Base-by-base conservation (phyloP, 2,113 vertebrate genomes). In the Mixornis gularis region DNA sequence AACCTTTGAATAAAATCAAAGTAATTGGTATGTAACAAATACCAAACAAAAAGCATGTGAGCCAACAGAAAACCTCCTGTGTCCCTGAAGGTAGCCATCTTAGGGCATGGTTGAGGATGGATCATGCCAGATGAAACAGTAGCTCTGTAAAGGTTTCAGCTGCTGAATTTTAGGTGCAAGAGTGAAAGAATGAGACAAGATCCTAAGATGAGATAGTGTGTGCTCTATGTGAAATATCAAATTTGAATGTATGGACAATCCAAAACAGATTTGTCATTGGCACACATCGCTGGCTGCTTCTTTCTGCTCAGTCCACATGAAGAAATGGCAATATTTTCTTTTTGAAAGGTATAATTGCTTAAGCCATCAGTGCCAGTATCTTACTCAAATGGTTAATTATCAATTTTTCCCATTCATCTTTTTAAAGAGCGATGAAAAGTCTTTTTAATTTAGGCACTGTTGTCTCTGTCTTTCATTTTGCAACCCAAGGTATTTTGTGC, bases 21-120 rank as follows among this genome's bases (percentile, higher is more conserved):
- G 6, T 46, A 58, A 46, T 65, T 66, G 12, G 3, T 87, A 27
- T 18, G 30, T 82, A 62, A 36, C 49, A 56, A 71, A 82, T 72
- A 52, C 27, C 40, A 21, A 40, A 17, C 17, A 25, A 68, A 87
- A 68, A 40, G 12, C 40, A 9, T 1, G 3, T 40, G 41, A 68
- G 36, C 8, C 30, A 59, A 32, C 12, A 77, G 60, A n/a, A 70
- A 64, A 25, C 36, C 29, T 89, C 27, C 25, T 0, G 0, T 55
- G 40, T 85, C 27, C 17, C 14, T 77, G 41, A 40, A 62, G 30
- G 34, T 19, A 9, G 29, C 21, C 1, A 1, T 64, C 56, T 34
- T 8, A 8, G 62, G 51, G 8, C 29, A 32, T 0, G 2, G 16
- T 13, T 5, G 6, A 66, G 21, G 16, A 15, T 6, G 4, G 18